Percentiles rank a stretch among this genome's conserved stretches.
Evolutionary conservation across 2,797 vertebrate genomes (phyloP).

Genomic region (Galago senegalensis): DNA sequence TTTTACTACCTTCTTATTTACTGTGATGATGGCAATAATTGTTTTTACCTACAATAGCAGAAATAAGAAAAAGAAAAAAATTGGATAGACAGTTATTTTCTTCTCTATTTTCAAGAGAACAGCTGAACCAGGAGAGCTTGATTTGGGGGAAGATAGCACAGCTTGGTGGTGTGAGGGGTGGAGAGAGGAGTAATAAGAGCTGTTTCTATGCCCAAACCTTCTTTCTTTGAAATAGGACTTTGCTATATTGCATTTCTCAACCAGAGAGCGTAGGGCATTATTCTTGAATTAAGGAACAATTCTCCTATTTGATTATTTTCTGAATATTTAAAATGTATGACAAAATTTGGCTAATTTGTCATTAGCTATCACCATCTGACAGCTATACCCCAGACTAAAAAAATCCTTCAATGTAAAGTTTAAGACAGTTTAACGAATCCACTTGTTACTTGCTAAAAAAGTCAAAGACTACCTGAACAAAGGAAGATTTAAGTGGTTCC

Average conservation of each 20-base stretch:
- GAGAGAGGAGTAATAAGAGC: neutral
- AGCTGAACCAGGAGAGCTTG: neutral
- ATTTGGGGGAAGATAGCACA: neutral
- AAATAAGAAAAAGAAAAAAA: conserved; percentile 19
- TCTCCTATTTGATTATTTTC: neutral
- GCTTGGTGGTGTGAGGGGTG: neutral
- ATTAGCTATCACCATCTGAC: neutral
- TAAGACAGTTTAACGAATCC: neutral
- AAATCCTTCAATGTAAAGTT: conserved; percentile 33
- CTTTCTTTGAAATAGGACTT: neutral
- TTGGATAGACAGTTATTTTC: neutral
- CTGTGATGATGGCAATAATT: neutral
- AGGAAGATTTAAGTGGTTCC: neutral
- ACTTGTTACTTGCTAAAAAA: conserved; percentile 32
- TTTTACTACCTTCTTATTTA: conserved; percentile 5
- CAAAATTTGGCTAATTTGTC: neutral
- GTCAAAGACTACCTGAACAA: conserved; percentile 27
- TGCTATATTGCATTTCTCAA: neutral
- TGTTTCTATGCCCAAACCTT: accelerated
- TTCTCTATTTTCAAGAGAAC: neutral
- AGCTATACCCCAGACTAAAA: neutral
- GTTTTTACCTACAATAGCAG: neutral
- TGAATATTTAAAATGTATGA: neutral
- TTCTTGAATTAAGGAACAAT: neutral
- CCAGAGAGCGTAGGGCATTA: neutral